Conservation (phyloP, 1,140 invertebrate species). For the Ceratitis capitata region DNA sequence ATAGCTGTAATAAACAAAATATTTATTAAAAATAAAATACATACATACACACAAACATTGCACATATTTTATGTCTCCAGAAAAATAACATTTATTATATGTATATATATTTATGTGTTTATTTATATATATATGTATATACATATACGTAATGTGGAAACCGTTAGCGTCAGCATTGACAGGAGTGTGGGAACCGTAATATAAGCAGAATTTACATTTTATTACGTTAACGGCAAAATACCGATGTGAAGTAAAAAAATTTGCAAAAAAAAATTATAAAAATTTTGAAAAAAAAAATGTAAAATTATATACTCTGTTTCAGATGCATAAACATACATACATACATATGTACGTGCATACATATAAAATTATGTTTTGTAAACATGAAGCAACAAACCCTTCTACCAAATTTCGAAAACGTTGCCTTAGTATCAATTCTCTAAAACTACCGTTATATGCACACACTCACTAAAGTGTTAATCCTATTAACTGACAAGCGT, state of each 20-base stretch:
- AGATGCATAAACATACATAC: background rate
- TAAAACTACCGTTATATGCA: background rate
- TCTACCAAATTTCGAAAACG: background rate
- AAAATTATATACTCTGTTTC: background rate
- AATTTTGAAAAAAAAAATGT: background rate
- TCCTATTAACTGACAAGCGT: slow-evolving; percentile 28
- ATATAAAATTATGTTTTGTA: background rate
- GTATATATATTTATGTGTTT: background rate
- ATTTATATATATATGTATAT: background rate
- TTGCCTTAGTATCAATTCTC: background rate
- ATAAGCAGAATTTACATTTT: slow-evolving; percentile 12
- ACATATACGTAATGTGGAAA: background rate
- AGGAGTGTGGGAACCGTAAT: slow-evolving; percentile 20
- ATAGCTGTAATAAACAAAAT: slow-evolving; percentile 10
- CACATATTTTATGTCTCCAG: no score
- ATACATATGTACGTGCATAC: background rate
- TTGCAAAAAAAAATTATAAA: background rate
- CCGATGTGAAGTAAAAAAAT: background rate
- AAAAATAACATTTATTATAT: no score
- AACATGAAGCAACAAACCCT: no score
- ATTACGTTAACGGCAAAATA: background rate
- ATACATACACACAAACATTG: no score
- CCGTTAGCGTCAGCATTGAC: background rate
- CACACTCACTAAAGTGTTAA: background rate
- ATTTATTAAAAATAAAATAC: background rate